Base-by-base conservation (phyloP, 2,888 invertebrate genomes). In the Hypena proboscidalis region DNA sequence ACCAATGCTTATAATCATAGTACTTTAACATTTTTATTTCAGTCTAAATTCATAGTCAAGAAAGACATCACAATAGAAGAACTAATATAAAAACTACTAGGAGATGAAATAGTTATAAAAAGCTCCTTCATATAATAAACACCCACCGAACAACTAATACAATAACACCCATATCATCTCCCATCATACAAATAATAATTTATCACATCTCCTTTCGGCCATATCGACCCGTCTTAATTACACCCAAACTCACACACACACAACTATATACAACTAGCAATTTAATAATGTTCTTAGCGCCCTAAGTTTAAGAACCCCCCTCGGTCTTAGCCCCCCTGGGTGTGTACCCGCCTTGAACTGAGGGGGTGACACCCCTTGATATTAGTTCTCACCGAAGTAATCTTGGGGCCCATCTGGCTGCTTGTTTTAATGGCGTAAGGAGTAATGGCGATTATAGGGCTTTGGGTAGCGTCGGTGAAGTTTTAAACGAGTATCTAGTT, bases 351-450 rank as follows among this genome's bases (percentile, higher is more conserved):
- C 70, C 70, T 70, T 75, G 60, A 65, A 67, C 60, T 67, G 57
- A 60, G 60, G 62, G 70, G 71, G 68, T 46, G 15, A 33, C 63
- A 62, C 68, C 75, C 74, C 67, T 52, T 57, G 66, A 64, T 74
- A 74, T 73, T 72, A 73, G 67, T 70, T 70, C 61, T 45, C 65
- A 56, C 56, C 67, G 70, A 65, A 73, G 63, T 74, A 67, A 66
- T 67, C 68, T 67, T 67, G 48, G 54, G 50, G 34, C 59, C 56
- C 57, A 63, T 65, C 61, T 63, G 63, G 39, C 49, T 49, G 48
- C 51, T 50, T 47, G 34, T 43, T 41, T 52, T 66, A 53, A 60
- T 52, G 36, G 48, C 25, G 26, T 33, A 58, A 57, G 58, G 44
- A 55, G 48, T 58, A 30, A 22, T 45, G 17, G 21, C 20, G 20